phyloP scores from a whole-genome alignment of 2,113 vertebrate genomes.

The Camelus dromedarius region DNA sequence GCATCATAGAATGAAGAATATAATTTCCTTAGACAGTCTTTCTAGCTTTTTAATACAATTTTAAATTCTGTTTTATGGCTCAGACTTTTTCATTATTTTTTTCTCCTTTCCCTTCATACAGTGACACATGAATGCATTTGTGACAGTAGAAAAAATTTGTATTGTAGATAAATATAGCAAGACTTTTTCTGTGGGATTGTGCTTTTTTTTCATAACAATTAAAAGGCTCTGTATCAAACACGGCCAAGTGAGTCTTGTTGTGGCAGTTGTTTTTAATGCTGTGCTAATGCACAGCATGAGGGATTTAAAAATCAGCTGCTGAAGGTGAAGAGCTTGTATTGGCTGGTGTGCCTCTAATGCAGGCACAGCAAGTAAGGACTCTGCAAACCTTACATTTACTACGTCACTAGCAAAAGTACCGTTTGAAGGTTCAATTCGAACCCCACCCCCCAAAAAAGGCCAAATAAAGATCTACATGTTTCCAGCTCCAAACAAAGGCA shows the following conservation, averaged over 20 bases:
- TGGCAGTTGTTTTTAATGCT: not conserved
- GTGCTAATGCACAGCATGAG: not conserved
- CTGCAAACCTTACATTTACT: constrained; percentile 29
- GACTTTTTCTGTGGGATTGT: not conserved
- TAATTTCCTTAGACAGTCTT: not conserved
- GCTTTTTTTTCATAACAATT: not conserved
- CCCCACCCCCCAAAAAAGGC: constrained; percentile 62
- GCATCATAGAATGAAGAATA: not conserved
- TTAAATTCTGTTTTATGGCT: not conserved
- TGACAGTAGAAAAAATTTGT: constrained; percentile 51
- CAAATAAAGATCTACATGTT: not conserved
- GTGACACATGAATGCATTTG: constrained; percentile 52
- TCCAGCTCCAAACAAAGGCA: constrained; percentile 6
- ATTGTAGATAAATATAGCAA: constrained; percentile 35
- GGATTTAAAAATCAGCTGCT: not conserved
- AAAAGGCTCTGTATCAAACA: not conserved
- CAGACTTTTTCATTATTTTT: not conserved
- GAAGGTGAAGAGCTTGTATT: not conserved
- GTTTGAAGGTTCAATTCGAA: constrained; percentile 18
- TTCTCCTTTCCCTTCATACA: not conserved
- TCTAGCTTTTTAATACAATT: not conserved
- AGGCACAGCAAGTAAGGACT: not conserved
- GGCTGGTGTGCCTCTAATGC: not conserved
- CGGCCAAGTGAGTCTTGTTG: not conserved
- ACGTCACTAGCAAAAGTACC: constrained; percentile 68